Evolutionary conservation across 2,797 vertebrate species (phyloP), one percentile per base, ranked within the genome.

Genomic region (Syngnathus acus): DNA sequence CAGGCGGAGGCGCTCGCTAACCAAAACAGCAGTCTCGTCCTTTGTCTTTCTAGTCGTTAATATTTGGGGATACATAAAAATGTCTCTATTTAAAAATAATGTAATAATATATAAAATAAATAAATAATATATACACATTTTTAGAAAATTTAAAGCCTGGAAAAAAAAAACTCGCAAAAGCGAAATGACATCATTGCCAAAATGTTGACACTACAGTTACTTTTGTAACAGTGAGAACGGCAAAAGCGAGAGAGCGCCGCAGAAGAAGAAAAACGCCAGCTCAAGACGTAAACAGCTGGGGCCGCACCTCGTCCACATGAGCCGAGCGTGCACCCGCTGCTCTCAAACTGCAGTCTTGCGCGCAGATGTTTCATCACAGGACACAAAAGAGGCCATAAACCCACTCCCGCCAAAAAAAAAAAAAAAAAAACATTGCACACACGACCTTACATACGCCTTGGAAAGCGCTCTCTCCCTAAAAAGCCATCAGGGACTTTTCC

Each of bases 311-410:
- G 73, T 47, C 78, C 86, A 84, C 78, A 74, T 42, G 67, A 81
- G 80, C 85, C 78, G 65, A 72, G 48, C 53, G 73, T 74, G 72
- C 76, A 83, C 80, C 79, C 77, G 10, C 67, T 72, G 75, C 79
- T 80, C 84, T 77, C 77, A 38, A 65, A 66, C 72, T 80, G 72
- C 64, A 77, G 78, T 68, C 79, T 48, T 76, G 71, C 47, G 72
- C 81, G 79, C 89, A 89, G 87, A 88, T 89, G 87, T 88, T 89
- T 84, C 80, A 83, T 84, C 78, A 78, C 78, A 84, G 73, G 77
- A 83, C 80, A 85, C 78, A 81, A 76, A 86, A 82, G 86, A 82
- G 80, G 85, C 71, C 79, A 67, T 85, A 86, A 87, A 89, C 86
- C 64, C 78, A 77, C 76, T 73, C 85, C 82, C 86, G 77, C 3